phyloP scores from a whole-genome alignment of 2,888 invertebrate species.

The Copidosoma aretas region DNA sequence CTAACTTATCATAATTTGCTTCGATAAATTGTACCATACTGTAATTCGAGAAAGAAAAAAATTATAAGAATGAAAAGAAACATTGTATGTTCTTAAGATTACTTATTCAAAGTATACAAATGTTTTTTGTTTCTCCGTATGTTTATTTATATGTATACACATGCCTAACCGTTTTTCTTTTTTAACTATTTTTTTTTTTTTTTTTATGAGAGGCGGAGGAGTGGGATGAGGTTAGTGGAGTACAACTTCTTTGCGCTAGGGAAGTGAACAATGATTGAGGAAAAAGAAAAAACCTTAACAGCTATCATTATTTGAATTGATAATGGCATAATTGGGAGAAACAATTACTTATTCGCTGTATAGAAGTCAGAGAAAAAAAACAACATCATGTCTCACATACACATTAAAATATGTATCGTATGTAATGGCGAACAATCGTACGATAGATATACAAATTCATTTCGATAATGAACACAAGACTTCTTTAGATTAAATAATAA shows the following conservation, averaged over 20 bases:
- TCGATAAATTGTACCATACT: slow-evolving; percentile 41
- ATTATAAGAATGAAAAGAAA: slow-evolving; percentile 14
- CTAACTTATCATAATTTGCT: slow-evolving; percentile 40
- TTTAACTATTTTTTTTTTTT: too few species aligned
- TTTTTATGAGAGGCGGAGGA: slow-evolving; percentile 7
- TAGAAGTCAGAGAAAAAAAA: slow-evolving; percentile 35
- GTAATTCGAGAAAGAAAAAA: slow-evolving; percentile 23
- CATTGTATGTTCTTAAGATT: slow-evolving; percentile 39
- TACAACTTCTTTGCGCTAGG: slow-evolving; percentile 28
- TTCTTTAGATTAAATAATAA: too few species aligned
- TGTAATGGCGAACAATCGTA: slow-evolving; percentile 24
- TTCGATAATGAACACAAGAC: slow-evolving; percentile 27
- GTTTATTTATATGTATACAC: too few species aligned
- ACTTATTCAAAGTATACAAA: slow-evolving; percentile 39
- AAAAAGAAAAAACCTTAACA: background rate
- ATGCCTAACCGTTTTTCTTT: slow-evolving; percentile 23
- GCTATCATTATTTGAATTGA: slow-evolving; percentile 31
- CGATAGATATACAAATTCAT: slow-evolving; percentile 25
- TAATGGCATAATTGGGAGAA: slow-evolving; percentile 36
- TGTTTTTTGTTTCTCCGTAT: slow-evolving; percentile 37
- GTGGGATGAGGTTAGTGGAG: too few species aligned
- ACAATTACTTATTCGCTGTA: slow-evolving; percentile 25
- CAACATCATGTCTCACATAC: slow-evolving; percentile 22
- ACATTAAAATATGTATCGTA: slow-evolving; percentile 20
- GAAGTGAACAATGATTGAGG: slow-evolving; percentile 18